A percentile compares a stretch with the other conserved stretches of the same genome.
Evolutionary conservation across 2,888 invertebrate species (phyloP).

Genomic region (Oscheius sp.): DNA sequence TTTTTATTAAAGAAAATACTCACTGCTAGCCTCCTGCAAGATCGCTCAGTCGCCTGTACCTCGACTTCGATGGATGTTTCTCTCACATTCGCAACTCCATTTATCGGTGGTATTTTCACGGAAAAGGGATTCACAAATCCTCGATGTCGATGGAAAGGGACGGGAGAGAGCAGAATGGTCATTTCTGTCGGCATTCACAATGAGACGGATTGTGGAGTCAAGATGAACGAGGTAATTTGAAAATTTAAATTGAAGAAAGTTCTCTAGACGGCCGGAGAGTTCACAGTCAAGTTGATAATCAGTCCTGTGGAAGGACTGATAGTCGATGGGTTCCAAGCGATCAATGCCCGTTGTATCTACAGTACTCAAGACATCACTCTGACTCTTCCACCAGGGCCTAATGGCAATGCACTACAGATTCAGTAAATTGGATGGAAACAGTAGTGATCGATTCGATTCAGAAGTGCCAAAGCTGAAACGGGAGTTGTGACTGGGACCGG

Average conservation of each 20-base stretch:
- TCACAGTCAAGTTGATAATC: conserved; percentile 60
- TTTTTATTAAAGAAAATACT: conserved; percentile 2
- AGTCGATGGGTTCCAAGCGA: conserved; percentile 64
- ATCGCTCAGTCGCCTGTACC: conserved; percentile 58
- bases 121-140: conserved; percentile 50
- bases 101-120: conserved; percentile 61
- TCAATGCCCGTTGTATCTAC: conserved; percentile 65
- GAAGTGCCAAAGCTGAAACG: conserved; percentile 52
- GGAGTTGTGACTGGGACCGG: conserved; percentile 68
- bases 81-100: conserved; percentile 50
- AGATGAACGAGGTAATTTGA: conserved; percentile 48
- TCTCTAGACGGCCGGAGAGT: conserved; percentile 53
- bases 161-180: conserved; percentile 51
- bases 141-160: conserved; percentile 52
- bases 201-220: conserved; percentile 54
- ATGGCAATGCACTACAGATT: conserved; percentile 57
- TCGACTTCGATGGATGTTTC: conserved; percentile 58
- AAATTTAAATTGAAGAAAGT: neutral
- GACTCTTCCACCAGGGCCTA: conserved; percentile 62
- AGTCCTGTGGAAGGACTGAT: conserved; percentile 65
- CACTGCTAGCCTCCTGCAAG: conserved; percentile 27
- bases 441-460: neutral
- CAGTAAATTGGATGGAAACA: neutral
- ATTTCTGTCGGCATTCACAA: conserved; percentile 56
- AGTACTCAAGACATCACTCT: conserved; percentile 65